Evolutionary conservation across 2,113 vertebrate genomes (phyloP).

Genomic region (Caloenas nicobarica): DNA sequence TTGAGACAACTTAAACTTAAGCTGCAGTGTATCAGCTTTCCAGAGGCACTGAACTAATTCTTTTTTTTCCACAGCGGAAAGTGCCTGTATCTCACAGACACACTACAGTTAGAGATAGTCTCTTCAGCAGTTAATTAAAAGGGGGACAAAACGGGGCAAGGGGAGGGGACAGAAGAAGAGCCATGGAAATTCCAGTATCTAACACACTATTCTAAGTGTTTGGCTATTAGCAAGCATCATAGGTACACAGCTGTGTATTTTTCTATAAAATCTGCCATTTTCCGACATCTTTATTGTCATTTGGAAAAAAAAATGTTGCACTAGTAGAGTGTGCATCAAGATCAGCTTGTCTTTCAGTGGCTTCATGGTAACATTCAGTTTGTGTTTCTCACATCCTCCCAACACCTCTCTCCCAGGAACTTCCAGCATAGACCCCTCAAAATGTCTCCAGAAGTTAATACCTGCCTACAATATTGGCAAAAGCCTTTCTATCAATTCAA

Average conservation of each 20-base stretch:
- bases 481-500: neutral
- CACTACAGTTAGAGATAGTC: neutral
- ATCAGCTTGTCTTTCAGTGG: neutral
- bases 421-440: neutral
- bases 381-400: neutral
- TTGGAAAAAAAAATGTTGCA: neutral
- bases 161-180: fast-evolving
- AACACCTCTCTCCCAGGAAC: neutral
- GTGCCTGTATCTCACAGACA: neutral
- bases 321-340: neutral
- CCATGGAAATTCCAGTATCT: neutral
- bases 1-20: slow-evolving; percentile 45
- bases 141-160: neutral
- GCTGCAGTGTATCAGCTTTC: slow-evolving; percentile 40
- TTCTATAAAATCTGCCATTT: neutral
- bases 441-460: neutral
- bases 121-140: neutral
- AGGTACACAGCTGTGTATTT: neutral
- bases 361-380: neutral
- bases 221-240: neutral
- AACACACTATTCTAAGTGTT: neutral
- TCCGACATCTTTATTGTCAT: neutral
- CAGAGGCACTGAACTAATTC: slow-evolving; percentile 1
- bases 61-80: neutral
- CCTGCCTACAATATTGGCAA: neutral